Conservation (phyloP, 64 coral and sea anemone genomes). For the Dendrophyllia cribrosa region DNA sequence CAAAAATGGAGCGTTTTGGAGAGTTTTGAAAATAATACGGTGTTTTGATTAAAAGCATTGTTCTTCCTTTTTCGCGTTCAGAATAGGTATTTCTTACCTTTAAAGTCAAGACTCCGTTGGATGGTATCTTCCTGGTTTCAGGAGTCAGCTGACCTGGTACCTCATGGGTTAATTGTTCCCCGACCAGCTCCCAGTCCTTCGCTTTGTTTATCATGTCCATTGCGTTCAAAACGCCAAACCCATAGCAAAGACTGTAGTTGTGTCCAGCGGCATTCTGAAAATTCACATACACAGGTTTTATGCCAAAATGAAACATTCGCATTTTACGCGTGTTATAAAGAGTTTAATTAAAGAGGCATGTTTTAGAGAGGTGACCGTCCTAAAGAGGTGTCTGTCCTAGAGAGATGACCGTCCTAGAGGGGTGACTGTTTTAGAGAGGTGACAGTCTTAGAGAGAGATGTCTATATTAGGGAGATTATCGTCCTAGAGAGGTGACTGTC, state of each 20-base stretch:
- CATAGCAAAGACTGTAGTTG: conserved; percentile 66
- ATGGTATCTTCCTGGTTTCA: conserved; percentile 8
- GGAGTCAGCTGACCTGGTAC: neutral
- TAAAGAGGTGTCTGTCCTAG: too few relatives aligned
- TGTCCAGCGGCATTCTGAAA: conserved; percentile 78
- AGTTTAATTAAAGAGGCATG: too few relatives aligned
- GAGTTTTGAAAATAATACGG: too few relatives aligned
- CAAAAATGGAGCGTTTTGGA: too few relatives aligned
- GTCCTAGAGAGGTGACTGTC: too few relatives aligned
- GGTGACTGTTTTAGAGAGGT: too few relatives aligned
- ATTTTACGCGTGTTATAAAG: neutral
- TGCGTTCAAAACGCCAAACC: conserved; percentile 86
- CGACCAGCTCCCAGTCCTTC: conserved; percentile 76
- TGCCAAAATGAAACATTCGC: neutral
- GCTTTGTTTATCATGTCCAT: conserved; percentile 58
- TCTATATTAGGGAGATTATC: too few relatives aligned
- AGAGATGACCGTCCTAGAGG: too few relatives aligned
- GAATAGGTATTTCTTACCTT: neutral
- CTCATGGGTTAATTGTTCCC: conserved; percentile 48
- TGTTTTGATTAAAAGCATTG: too few relatives aligned
- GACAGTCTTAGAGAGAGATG: too few relatives aligned
- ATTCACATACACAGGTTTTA: neutral
- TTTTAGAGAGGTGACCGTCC: too few relatives aligned
- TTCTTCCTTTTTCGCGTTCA: too few relatives aligned
- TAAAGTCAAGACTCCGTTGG: neutral